Conservation (phyloP, 2,888 invertebrate genomes). For the Maniola hyperantus region DNA sequence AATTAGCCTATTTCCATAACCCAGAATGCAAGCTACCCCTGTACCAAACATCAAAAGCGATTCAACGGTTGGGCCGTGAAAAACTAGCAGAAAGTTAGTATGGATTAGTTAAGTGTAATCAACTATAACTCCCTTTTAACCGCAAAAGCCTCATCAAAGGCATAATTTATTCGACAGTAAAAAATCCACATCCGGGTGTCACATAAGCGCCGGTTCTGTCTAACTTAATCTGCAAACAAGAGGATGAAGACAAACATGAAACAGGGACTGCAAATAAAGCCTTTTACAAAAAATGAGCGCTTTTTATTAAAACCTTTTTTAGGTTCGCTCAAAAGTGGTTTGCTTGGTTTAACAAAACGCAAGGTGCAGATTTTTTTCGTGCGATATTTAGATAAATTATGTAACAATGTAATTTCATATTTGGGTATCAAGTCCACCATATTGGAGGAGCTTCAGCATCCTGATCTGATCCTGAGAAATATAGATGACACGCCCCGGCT, state of each 20-base stretch:
- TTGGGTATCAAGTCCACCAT: too few relatives aligned
- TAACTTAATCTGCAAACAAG: slow-evolving; percentile 37
- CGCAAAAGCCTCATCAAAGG: slow-evolving; percentile 4
- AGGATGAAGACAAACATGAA: slow-evolving; percentile 34
- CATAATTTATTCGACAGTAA: slow-evolving; percentile 3
- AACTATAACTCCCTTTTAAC: background rate
- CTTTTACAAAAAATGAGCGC: slow-evolving; percentile 19
- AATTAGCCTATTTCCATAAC: too few relatives aligned
- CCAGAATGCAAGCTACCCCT: too few relatives aligned
- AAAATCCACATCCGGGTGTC: slow-evolving; percentile 18
- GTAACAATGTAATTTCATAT: background rate
- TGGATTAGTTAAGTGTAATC: too few relatives aligned
- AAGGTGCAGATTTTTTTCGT: background rate
- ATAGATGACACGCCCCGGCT: too few relatives aligned
- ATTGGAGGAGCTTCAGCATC: too few relatives aligned
- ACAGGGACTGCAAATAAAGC: slow-evolving; percentile 19
- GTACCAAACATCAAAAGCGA: too few relatives aligned
- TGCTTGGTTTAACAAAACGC: slow-evolving; percentile 12
- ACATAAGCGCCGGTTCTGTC: slow-evolving; percentile 17
- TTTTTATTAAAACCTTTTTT: slow-evolving; percentile 18
- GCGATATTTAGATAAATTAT: background rate
- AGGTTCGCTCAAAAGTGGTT: slow-evolving; percentile 13
- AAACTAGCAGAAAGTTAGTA: too few relatives aligned
- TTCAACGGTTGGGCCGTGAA: too few relatives aligned
- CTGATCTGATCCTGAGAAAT: too few relatives aligned